A percentile compares a stretch with the other conserved stretches of the same genome.
phyloP scores from a whole-genome alignment of 2,888 invertebrate genomes.

The Imbricaverruca yamaguchii region DNA sequence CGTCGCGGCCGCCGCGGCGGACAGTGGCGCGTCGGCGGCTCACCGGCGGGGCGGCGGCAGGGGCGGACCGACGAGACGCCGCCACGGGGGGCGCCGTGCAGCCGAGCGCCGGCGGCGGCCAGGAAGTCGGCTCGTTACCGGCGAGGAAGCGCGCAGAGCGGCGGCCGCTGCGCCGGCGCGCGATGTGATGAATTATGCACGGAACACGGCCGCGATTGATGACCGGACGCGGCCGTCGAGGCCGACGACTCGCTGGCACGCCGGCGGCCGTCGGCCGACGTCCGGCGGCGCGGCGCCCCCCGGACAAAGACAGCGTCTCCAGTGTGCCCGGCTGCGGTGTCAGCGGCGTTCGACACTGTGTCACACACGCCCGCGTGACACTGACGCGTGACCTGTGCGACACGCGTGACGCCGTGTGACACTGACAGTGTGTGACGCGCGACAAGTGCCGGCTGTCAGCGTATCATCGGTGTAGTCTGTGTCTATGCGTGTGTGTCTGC shows the following conservation, averaged over 20 bases:
- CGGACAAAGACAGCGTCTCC: no score
- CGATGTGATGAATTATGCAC: slow-evolving; percentile 5
- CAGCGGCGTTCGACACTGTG: no score
- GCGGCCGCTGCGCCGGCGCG: background rate
- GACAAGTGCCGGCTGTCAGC: no score
- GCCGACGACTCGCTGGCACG: background rate
- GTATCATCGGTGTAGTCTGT: no score
- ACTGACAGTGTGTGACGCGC: no score
- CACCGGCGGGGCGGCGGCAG: background rate
- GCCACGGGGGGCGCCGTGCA: background rate
- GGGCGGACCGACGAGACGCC: background rate
- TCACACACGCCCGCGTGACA: no score
- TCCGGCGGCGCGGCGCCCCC: background rate
- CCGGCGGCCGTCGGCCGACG: background rate
- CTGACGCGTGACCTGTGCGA: no score
- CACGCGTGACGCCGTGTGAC: no score
- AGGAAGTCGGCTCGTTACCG: background rate
- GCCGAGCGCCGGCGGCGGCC: background rate
- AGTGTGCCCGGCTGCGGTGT: no score
- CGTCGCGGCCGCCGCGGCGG: background rate
- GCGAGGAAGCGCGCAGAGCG: background rate
- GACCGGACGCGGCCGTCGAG: background rate
- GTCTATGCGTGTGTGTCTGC: no score
- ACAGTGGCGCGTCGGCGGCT: background rate
- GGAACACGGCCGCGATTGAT: slow-evolving; percentile 11